phyloP scores from a whole-genome alignment of 2,113 vertebrate species.

The Ornithorhynchus anatinus region DNA sequence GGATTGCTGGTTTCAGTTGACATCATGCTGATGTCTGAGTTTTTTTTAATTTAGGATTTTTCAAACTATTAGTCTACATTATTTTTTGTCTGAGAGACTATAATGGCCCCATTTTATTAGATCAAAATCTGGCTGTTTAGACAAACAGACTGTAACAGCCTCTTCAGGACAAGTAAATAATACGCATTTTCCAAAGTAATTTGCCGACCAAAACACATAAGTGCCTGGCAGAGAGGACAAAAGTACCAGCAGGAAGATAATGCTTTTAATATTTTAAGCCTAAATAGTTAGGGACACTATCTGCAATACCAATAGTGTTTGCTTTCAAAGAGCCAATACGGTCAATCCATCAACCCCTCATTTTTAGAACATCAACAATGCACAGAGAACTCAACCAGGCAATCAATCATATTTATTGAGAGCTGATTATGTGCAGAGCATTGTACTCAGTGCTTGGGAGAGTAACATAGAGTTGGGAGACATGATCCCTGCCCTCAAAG shows the following conservation, averaged over 20 bases:
- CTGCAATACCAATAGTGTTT: constrained; percentile 18
- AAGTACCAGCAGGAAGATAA: constrained; percentile 34
- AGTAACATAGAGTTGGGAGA: too few species aligned
- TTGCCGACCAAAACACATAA: constrained; percentile 46
- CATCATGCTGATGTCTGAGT: constrained; percentile 5
- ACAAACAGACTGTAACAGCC: constrained; percentile 49
- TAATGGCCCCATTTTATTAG: constrained; percentile 51
- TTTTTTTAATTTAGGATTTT: constrained; percentile 20
- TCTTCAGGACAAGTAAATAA: constrained; percentile 60
- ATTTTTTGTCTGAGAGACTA: constrained; percentile 31
- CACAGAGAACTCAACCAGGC: too few species aligned
- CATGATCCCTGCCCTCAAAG: too few species aligned
- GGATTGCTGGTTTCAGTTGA: not conserved
- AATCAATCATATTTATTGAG: too few species aligned
- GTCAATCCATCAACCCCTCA: too few species aligned
- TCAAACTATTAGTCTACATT: constrained; percentile 35
- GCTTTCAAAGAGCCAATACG: not conserved
- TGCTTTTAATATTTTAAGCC: constrained; percentile 41
- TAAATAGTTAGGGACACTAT: constrained; percentile 30
- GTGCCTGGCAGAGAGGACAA: not conserved
- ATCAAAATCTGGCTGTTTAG: constrained; percentile 44
- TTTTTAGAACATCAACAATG: too few species aligned
- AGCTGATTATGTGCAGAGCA: too few species aligned
- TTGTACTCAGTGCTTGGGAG: too few species aligned
- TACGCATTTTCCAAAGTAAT: constrained; percentile 61